Evolutionary conservation across 2,113 vertebrate genomes (phyloP), one percentile per base, ranked within the genome.

Genomic region (Pholis gunnellus): DNA sequence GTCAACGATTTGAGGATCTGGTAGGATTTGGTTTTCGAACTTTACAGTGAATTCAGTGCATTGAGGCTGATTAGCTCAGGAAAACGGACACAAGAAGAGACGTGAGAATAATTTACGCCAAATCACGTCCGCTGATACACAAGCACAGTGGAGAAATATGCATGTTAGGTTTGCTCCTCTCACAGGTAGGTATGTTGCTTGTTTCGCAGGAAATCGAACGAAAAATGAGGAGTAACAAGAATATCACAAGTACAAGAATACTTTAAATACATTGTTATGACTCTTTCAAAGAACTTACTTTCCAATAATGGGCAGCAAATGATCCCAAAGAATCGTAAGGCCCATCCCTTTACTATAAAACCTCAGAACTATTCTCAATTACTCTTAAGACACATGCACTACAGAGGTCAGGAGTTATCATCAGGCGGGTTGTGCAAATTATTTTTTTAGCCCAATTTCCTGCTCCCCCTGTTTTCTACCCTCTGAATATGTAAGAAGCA

Each of bases 91-190:
- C 60, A 11, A 65, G 4, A 40, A 25, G 15, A 5, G 0, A 34
- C 17, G 27, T 31, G 17, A 20, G 42, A 70, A 75, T 36, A 29
- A 44, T 11, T 71, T 40, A 66, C 31, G 46, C 50, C 44, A 14
- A 66, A 63, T 84, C 56, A 70, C 10, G 9, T 76, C 36, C 48
- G 46, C n/a, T 9, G 27, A 75, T 38, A 46, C 38, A 50, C 13
- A 7, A 52, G 40, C 42, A 68, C 22, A 27, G 27, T 5, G 68
- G 17, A 64, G 22, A 69, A 31, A 27, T 52, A 36, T 56, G 18
- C 38, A 17, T 17, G 44, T 38, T 34, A 66, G 52, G 29, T 65
- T 25, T 44, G 34, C 68, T 52, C 22, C 2, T 31, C 6, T 7
- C 40, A 67, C 40, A 65, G 22, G 64, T 42, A 25, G 5, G 1